A percentile compares a stretch with the other conserved stretches of the same genome.
These are phyloP conservation scores for Noctua comes DNA, from an alignment of 2,888 invertebrate species.

Conservation along the genomic window DNA sequence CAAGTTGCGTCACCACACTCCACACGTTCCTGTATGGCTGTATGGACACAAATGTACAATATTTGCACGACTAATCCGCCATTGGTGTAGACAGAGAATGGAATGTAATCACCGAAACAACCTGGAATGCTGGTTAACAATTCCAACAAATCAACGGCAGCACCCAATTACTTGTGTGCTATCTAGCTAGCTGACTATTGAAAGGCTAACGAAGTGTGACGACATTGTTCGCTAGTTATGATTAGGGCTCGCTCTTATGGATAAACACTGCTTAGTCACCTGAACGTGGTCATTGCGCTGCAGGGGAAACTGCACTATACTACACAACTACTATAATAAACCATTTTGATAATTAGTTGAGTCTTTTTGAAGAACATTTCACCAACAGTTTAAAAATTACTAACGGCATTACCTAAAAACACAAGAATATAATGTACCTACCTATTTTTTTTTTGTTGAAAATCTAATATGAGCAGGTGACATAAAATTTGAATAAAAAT, in stretches of 20 bases:
- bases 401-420: neutral
- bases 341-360: neutral
- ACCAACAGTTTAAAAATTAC: too few relatives aligned
- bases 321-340: neutral
- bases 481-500: conserved; percentile 6
- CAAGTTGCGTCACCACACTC: conserved; percentile 29
- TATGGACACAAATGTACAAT: conserved; percentile 27
- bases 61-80: conserved; percentile 21
- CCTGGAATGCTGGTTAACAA: conserved; percentile 22
- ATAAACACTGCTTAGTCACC: conserved; percentile 51
- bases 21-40: conserved; percentile 12
- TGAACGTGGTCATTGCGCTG: conserved; percentile 2
- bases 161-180: conserved; percentile 43
- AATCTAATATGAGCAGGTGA: neutral
- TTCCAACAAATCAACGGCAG: conserved; percentile 22
- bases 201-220: conserved; percentile 27
- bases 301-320: neutral
- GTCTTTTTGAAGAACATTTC: neutral
- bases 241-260: conserved; percentile 21
- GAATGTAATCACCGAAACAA: conserved; percentile 27
- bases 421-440: neutral
- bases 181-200: conserved; percentile 20
- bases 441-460: neutral
- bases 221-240: conserved; percentile 25
- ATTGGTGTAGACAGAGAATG: conserved; percentile 11